Base-by-base conservation (phyloP, 2,888 invertebrate species). In the Tanypteryx hageni region DNA sequence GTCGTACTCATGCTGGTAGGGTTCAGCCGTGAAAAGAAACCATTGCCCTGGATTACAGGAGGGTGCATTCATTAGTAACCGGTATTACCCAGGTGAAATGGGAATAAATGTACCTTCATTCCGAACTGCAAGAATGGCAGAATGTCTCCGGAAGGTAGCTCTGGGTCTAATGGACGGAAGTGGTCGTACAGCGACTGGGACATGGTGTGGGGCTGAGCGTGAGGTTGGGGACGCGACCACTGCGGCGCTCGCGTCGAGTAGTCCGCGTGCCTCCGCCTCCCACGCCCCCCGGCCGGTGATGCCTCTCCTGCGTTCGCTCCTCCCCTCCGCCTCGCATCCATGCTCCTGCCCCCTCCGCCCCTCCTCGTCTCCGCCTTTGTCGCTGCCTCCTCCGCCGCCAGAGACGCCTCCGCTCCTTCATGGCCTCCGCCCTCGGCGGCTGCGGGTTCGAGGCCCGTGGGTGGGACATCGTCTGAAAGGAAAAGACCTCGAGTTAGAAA, bases 121-220 rank as follows among this genome's bases (percentile, higher is more conserved):
- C 97, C 97, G 94, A 97, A 97, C 94, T 96, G 97, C 92, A 97
- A 95, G 94, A 97, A 97, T 16, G 97, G 97, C 91, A 96, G 96
- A 95, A 97, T 96, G 94, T 97, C 97, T 94, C 96, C 97, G 83
- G 96, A 96, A 0, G 96, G 96, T 92, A 97, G 95, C 93, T 97
- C 96, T 57, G 96, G 95, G 94, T 97, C 97, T 68, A 97, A 95
- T 0, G 96, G 96, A 68, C 96, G 95, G 93, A 97, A 97, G 93
- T 97, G 96, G 93, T 96, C 96, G 94, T 96, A 96, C 92, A 97
- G 95, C 92, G 96, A 96, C 93, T 96, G 96, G 1, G 96, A 96
- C 96, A 96, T 96, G 91, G 93, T 92, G 76, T 31, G 59, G 92
- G 31, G 89, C 61, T 64, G 61, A 44, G 85, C 18, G 61, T 86